Conservation (phyloP, 2,113 vertebrate species). For the Aegotheles bennettii region DNA sequence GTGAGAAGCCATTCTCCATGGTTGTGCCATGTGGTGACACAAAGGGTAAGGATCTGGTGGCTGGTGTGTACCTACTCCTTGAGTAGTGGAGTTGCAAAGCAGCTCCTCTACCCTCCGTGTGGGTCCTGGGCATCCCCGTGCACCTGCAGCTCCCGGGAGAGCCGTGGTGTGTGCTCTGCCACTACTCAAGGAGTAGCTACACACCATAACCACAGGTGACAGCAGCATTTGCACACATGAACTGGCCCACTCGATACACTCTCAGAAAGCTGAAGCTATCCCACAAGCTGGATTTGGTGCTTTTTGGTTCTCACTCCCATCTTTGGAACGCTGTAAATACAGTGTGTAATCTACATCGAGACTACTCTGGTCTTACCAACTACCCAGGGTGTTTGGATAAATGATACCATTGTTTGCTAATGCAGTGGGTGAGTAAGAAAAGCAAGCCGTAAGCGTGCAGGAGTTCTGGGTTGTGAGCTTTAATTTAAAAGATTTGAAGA, state of each 20-base stretch:
- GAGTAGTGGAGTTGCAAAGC: neutral
- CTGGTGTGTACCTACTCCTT: neutral
- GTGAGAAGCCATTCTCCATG: neutral
- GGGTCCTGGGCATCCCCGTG: too few relatives aligned
- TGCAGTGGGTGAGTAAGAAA: neutral
- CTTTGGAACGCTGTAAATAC: neutral
- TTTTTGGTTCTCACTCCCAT: neutral
- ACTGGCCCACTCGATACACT: neutral
- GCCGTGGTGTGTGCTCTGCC: neutral
- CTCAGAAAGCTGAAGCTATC: neutral
- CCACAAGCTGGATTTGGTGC: neutral
- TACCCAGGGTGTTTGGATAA: neutral
- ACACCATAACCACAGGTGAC: neutral
- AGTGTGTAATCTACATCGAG: neutral
- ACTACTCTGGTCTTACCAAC: neutral
- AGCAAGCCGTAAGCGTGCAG: neutral
- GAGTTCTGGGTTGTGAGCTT: neutral
- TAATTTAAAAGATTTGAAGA: neutral
- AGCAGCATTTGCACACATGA: neutral
- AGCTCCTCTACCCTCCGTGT: neutral
- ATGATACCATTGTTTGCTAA: neutral
- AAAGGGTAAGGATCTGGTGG: neutral
- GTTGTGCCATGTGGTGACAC: neutral
- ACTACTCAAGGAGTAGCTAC: too few relatives aligned
- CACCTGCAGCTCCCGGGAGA: neutral